Conservation (phyloP, 2,113 vertebrate species). For the Ahaetulla prasina region DNA sequence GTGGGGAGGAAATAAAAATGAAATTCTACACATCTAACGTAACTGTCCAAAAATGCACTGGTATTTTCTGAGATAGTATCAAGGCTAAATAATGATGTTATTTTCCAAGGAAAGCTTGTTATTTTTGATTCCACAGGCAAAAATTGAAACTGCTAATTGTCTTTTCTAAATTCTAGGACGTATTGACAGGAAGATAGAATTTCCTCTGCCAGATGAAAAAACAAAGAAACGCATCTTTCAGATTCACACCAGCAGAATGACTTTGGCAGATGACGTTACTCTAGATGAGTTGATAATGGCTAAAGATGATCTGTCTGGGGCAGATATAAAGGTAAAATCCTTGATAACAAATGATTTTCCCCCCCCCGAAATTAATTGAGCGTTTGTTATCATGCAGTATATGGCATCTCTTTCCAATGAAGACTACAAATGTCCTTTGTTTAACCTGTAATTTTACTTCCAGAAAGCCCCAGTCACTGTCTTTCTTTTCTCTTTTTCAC, state of each 20-base stretch:
- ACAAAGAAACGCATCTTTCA: constrained; percentile 96
- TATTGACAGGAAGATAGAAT: constrained; percentile 96
- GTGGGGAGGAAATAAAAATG: not conserved
- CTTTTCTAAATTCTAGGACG: constrained; percentile 72
- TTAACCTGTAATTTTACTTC: not conserved
- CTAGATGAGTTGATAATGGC: constrained; percentile 95
- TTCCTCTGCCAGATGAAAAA: constrained; percentile 95
- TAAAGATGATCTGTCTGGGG: constrained; percentile 95
- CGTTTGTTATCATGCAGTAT: not conserved
- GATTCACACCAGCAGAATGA: constrained; percentile 98
- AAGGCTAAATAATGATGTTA: not conserved
- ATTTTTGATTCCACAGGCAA: not conserved
- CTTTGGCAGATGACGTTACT: constrained; percentile 86
- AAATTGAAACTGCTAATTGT: not conserved
- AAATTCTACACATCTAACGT: not conserved
- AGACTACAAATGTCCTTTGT: not conserved
- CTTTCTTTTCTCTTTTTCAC: not conserved
- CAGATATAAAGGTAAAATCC: constrained; percentile 89
- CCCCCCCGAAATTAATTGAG: not conserved
- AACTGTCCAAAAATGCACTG: not conserved
- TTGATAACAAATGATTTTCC: not conserved
- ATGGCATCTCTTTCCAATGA: not conserved
- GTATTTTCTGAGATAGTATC: not conserved
- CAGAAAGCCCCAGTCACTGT: not conserved
- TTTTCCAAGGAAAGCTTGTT: not conserved